Evolutionary conservation across 2,888 invertebrate genomes (phyloP).

Genomic region (Caradrina kadenii): DNA sequence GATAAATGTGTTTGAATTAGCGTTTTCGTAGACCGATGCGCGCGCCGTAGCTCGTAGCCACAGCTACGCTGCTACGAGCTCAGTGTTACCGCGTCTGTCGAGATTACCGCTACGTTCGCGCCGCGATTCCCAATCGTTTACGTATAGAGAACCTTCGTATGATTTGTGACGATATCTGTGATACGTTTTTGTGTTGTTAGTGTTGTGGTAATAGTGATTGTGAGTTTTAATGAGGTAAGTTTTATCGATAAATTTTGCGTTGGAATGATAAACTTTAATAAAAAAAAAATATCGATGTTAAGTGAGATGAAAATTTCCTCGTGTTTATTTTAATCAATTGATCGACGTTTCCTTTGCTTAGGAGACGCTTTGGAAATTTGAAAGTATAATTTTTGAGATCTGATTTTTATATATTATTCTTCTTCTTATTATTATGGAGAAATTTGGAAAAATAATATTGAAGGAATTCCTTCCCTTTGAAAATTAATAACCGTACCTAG

Average conservation of each 20-base stretch:
- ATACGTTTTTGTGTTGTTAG: constrained; percentile 55
- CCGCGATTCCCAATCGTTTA: constrained; percentile 55
- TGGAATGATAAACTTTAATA: not conserved
- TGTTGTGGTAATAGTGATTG: constrained; percentile 61
- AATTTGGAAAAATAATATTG: constrained; percentile 6
- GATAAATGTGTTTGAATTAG: constrained; percentile 89
- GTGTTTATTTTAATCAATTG: constrained; percentile 17
- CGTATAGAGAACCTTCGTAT: constrained; percentile 60
- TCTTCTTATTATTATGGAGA: constrained; percentile 5
- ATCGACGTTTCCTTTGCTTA: constrained; percentile 1
- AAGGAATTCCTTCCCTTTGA: no score
- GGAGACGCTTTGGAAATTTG: constrained; percentile 3
- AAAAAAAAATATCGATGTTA: no score
- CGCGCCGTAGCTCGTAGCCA: constrained; percentile 83
- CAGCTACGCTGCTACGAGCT: constrained; percentile 71
- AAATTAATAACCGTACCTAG: constrained; percentile 1
- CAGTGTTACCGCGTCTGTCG: constrained; percentile 77
- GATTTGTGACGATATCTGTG: constrained; percentile 64
- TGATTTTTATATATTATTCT: constrained; percentile 19
- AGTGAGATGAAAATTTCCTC: constrained; percentile 10
- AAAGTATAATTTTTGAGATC: constrained; percentile 3
- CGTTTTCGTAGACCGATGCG: constrained; percentile 85
- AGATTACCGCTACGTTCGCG: constrained; percentile 68
- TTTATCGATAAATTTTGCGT: not conserved
- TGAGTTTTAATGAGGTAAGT: constrained; percentile 57